Evolutionary conservation across 2,113 vertebrate species (phyloP).

Genomic region (Cinclus mexicanus): DNA sequence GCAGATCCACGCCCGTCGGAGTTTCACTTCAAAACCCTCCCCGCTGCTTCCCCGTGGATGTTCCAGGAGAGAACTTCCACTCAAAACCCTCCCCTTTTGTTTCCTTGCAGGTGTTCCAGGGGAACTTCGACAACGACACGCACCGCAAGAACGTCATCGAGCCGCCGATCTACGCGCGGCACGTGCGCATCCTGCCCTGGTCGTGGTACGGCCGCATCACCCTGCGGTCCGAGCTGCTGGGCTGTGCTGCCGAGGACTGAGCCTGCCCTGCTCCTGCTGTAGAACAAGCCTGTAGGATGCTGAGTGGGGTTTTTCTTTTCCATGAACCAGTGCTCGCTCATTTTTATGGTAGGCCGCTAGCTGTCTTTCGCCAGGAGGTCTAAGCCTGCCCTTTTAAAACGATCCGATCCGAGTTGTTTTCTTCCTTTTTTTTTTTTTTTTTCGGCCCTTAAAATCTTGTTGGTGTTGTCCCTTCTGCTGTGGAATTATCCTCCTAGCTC

Average conservation of each 20-base stretch:
- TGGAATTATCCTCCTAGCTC: slow-evolving; percentile 62
- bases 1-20: no score
- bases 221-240: slow-evolving; percentile 91
- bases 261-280: slow-evolving; percentile 27
- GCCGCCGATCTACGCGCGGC: slow-evolving; percentile 87
- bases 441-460: slow-evolving; percentile 69
- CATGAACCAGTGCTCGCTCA: slow-evolving; percentile 82
- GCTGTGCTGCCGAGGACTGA: slow-evolving; percentile 93
- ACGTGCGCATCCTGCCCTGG: slow-evolving; percentile 94
- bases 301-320: slow-evolving; percentile 81
- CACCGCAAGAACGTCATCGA: slow-evolving; percentile 98
- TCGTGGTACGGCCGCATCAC: slow-evolving; percentile 99
- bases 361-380: slow-evolving; percentile 86
- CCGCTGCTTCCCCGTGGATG: rapidly evolving
- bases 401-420: slow-evolving; percentile 61
- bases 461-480: slow-evolving; percentile 67
- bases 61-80: slow-evolving; percentile 97
- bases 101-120: slow-evolving; percentile 80
- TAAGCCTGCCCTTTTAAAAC: slow-evolving; percentile 80
- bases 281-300: slow-evolving; percentile 86
- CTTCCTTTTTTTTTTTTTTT: slow-evolving; percentile 10
- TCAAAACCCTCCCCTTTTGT: neutral
- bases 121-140: slow-evolving; percentile 98
- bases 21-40: neutral
- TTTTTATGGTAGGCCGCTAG: slow-evolving; percentile 85